These are phyloP conservation scores for Platycheirus albimanus DNA, from an alignment of 2,888 invertebrate species.

Conservation along the genomic window DNA sequence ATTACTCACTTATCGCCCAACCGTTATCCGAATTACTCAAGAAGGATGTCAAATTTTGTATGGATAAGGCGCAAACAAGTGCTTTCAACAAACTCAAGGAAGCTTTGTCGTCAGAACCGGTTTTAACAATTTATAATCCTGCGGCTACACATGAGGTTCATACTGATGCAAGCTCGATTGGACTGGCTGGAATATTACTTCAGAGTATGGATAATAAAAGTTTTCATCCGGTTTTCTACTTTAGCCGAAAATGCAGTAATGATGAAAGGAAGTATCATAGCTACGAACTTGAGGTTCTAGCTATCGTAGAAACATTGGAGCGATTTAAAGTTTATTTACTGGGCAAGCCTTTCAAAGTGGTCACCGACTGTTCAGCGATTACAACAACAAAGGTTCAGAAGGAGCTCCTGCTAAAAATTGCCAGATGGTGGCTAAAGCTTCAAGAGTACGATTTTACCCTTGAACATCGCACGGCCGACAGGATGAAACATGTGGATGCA, in stretches of 20 bases:
- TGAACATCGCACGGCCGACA: conserved; percentile 18
- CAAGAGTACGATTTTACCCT: no score
- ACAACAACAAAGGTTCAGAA: no score
- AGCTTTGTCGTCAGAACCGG: conserved; percentile 36
- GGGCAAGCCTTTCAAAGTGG: no score
- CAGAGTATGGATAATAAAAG: conserved; percentile 29
- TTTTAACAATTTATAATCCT: conserved; percentile 49
- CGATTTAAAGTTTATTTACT: no score
- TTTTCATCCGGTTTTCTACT: background rate
- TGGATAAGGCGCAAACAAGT: conserved; percentile 32
- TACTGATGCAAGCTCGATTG: conserved; percentile 67
- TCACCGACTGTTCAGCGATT: conserved; percentile 21
- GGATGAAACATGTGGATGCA: conserved; percentile 54
- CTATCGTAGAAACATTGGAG: no score
- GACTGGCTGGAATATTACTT: conserved; percentile 69
- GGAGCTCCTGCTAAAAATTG: no score
- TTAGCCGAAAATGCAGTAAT: no score
- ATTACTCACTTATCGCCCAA: conserved; percentile 42
- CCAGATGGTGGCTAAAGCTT: no score
- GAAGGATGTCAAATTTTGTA: conserved; percentile 32
- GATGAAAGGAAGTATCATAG: no score
- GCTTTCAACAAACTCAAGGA: conserved; percentile 38
- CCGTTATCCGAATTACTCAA: conserved; percentile 44
- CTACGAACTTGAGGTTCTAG: no score
- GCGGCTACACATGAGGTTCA: conserved; percentile 66